Evolutionary conservation across 1,140 invertebrate species (phyloP).

Genomic region (Prorops nasuta): DNA sequence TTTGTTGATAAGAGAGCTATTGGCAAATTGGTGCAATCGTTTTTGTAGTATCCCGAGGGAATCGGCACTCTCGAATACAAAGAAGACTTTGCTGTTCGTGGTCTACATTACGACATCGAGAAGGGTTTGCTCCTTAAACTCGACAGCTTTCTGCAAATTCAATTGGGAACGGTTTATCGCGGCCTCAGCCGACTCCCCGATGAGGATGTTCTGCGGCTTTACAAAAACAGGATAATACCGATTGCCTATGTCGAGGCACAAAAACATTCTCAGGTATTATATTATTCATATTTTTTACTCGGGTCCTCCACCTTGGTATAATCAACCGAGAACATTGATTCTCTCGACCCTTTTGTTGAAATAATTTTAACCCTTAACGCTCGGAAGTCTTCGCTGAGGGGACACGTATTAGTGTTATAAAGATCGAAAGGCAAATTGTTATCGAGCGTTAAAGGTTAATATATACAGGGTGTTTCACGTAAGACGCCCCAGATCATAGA

Average conservation of each 20-base stretch:
- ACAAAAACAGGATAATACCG: constrained; percentile 83
- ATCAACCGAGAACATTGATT: too few relatives aligned
- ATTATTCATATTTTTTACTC: constrained; percentile 1
- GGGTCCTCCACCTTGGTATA: too few relatives aligned
- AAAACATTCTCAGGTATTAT: constrained; percentile 53
- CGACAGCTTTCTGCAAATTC: constrained; percentile 95
- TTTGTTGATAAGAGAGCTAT: not conserved
- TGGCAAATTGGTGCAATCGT: constrained; percentile 29
- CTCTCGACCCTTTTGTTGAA: too few relatives aligned
- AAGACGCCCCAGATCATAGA: too few relatives aligned
- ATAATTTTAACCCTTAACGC: too few relatives aligned
- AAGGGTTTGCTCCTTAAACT: constrained; percentile 94
- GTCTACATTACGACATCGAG: constrained; percentile 94
- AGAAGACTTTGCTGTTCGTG: constrained; percentile 87
- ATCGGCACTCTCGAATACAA: constrained; percentile 82
- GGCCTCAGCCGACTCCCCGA: constrained; percentile 78
- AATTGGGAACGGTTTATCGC: constrained; percentile 91
- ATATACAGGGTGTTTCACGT: too few relatives aligned
- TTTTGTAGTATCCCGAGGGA: constrained; percentile 83
- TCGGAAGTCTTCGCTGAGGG: too few relatives aligned
- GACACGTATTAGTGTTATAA: too few relatives aligned
- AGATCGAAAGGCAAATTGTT: too few relatives aligned
- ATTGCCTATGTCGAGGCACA: constrained; percentile 77
- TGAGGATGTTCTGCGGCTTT: constrained; percentile 82
- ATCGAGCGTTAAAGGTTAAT: too few relatives aligned